Evolutionary conservation across 2,888 invertebrate genomes (phyloP).

Genomic region (Opisthograptis luteolata): DNA sequence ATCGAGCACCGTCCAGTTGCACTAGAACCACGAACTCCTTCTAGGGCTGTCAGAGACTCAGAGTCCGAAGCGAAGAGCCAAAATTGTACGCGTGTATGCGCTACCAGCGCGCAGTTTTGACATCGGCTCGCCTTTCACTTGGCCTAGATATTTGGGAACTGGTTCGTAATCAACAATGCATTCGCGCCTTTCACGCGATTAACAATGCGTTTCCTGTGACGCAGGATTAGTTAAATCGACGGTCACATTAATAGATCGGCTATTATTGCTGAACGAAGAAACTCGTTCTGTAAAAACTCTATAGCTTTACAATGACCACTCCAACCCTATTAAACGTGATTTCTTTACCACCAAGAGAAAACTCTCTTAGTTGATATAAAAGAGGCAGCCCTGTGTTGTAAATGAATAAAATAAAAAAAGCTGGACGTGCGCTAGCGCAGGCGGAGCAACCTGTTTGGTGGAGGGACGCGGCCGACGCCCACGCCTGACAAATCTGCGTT

Average conservation of each 20-base stretch:
- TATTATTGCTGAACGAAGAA: constrained; percentile 16
- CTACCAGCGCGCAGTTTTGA: constrained; percentile 62
- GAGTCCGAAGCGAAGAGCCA: constrained; percentile 25
- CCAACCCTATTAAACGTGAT: constrained; percentile 27
- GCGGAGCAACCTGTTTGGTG: constrained; percentile 77
- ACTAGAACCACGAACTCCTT: constrained; percentile 55
- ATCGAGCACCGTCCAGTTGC: constrained; percentile 66
- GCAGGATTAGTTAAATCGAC: constrained; percentile 41
- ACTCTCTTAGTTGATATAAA: constrained; percentile 32
- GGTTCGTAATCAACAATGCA: constrained; percentile 75
- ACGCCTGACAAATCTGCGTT: constrained; percentile 80
- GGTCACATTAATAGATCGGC: constrained; percentile 26
- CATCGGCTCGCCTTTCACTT: constrained; percentile 80
- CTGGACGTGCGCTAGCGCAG: constrained; percentile 64
- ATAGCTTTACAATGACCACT: constrained; percentile 16
- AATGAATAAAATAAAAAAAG: constrained; percentile 70
- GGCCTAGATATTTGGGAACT: constrained; percentile 82
- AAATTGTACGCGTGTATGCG: constrained; percentile 50
- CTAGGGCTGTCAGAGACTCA: constrained; percentile 56
- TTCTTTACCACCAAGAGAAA: constrained; percentile 15
- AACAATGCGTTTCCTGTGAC: constrained; percentile 58
- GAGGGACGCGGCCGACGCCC: constrained; percentile 66
- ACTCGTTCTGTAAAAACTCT: constrained; percentile 25
- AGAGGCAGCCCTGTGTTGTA: constrained; percentile 64
- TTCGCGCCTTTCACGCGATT: constrained; percentile 47